Base-by-base conservation (phyloP, 2,888 invertebrate species). In the Hirtodrosophila cameraria region DNA sequence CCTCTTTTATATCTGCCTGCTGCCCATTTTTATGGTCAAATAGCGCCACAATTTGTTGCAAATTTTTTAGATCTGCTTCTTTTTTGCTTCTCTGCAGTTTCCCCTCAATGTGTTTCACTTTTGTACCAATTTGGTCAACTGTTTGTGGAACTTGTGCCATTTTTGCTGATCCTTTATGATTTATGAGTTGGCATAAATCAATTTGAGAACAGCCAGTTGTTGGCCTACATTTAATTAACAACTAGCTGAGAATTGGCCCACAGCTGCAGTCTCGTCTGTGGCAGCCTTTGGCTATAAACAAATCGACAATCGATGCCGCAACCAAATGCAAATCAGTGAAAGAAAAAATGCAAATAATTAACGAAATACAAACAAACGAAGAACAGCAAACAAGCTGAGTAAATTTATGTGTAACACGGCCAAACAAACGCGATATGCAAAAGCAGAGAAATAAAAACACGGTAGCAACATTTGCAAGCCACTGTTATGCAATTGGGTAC, bases 251-350 rank as follows among this genome's bases (percentile, higher is more conserved):
- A 79, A 84, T 62, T 57, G 62, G 73, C 74, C 43, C 71, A 64
- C 64, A 54, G 55, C 38, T 50, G 15, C 58, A 61, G 35, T 46
- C 57, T 41, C 50, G 45, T 62, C 45, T 61, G 41, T 28, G n/a
- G n/a, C n/a, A n/a, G n/a, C n/a, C n/a, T n/a, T n/a, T 36, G 53
- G 63, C 64, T 67, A 59, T 69, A 80, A 66, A 71, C 54, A 77
- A 78, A 78, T 85, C 62, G 72, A 42, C 75, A 61, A 85, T 81
- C 80, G 75, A 81, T 81, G 82, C 80, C 67, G 80, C 85, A 85
- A 81, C 82, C 59, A 25, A 75, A 81, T 82, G 78, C 71, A 78
- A 78, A 82, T 75, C 46, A 78, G 82, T 63, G 78, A 71, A 78
- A 72, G 76, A 66, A 73, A 70, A 85, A 81, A 66, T 66, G 59